Conservation (phyloP, 1,140 invertebrate genomes). For the Diprion similis region DNA sequence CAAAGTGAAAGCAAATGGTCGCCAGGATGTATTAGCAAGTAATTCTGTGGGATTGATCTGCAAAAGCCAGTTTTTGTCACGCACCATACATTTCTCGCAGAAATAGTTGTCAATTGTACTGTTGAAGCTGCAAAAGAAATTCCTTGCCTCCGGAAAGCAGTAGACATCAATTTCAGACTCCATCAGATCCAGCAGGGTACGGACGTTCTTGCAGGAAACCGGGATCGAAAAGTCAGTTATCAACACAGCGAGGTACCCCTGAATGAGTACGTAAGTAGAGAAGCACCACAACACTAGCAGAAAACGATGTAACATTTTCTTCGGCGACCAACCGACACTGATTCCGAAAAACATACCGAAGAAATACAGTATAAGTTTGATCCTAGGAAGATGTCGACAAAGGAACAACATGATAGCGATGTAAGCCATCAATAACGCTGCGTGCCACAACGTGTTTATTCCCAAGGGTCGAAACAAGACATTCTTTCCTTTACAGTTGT, state of each 20-base stretch:
- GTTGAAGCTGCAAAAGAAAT: background rate
- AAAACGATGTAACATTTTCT: constrained; percentile 29
- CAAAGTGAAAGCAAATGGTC: background rate
- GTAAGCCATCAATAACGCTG: constrained; percentile 13
- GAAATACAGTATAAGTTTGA: constrained; percentile 28
- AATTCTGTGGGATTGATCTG: background rate
- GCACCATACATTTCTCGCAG: background rate
- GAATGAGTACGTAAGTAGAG: constrained; percentile 35
- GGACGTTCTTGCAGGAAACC: constrained; percentile 23
- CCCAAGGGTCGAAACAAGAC: constrained; percentile 30
- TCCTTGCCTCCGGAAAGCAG: constrained; percentile 22
- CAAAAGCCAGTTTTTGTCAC: background rate
- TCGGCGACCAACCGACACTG: constrained; percentile 27
- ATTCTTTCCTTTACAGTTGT: constrained; percentile 20
- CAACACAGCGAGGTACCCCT: constrained; percentile 31
- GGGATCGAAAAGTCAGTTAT: constrained; percentile 31
- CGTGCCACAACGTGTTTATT: constrained; percentile 29
- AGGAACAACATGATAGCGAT: constrained; percentile 21
- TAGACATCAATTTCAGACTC: constrained; percentile 29
- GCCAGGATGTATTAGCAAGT: background rate
- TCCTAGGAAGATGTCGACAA: constrained; percentile 17
- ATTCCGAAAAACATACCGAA: constrained; percentile 34
- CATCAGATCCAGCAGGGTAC: constrained; percentile 28
- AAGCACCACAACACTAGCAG: constrained; percentile 24
- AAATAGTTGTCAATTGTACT: background rate